Evolutionary conservation across 53 echinoderm and acorn worm species (phyloP).

Genomic region (Holothuria scabra): DNA sequence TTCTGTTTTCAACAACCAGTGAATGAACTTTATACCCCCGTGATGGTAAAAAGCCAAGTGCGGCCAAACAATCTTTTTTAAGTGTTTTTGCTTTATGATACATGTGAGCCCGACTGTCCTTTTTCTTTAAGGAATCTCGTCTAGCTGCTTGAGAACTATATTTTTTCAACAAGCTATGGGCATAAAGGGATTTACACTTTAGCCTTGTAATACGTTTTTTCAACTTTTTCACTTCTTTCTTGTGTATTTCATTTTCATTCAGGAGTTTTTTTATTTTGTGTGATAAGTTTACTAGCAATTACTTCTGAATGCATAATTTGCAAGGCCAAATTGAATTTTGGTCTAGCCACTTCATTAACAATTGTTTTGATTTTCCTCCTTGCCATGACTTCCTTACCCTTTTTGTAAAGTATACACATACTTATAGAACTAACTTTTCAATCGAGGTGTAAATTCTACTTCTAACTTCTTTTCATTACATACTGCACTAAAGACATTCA

Average conservation of each 20-base stretch:
- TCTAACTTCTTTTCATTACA: no score
- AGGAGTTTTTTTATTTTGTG: not conserved
- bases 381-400: not conserved
- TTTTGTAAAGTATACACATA: not conserved
- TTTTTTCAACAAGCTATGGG: not conserved
- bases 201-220: slow-evolving; percentile 1
- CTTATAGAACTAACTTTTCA: slow-evolving; percentile 13
- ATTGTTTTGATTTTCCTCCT: no score
- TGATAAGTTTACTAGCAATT: not conserved
- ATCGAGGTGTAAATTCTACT: no score
- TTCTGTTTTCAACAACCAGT: not conserved
- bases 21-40: slow-evolving; percentile 1
- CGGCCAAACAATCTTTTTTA: not conserved
- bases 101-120: not conserved
- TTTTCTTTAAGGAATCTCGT: not conserved
- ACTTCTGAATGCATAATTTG: not conserved
- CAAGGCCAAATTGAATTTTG: slow-evolving; percentile 7
- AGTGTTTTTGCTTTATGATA: not conserved
- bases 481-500: no score
- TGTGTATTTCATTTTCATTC: not conserved
- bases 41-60: slow-evolving; percentile 12
- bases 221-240: not conserved
- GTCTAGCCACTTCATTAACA: not conserved
- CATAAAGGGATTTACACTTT: not conserved
- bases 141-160: slow-evolving; percentile 1